Evolutionary conservation across 2,113 vertebrate species (phyloP), one percentile per base, ranked within the genome.

Genomic region (Heloderma charlesbogerti): DNA sequence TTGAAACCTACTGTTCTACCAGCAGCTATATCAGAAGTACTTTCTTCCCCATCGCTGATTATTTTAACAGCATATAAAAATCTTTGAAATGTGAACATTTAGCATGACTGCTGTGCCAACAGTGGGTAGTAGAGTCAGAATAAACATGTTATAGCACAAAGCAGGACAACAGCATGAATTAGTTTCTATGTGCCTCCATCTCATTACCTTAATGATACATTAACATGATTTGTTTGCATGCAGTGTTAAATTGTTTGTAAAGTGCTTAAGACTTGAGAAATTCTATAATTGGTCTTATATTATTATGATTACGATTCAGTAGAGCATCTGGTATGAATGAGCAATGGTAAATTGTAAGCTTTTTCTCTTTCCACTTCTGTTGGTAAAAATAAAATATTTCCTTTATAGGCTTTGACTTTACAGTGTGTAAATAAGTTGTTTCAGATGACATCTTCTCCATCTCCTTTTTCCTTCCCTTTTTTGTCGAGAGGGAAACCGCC

Each of bases 361-460:
- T 93, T 94, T 82, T 87, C 34, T 40, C 48, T 94, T 83, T 66
- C 72, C 90, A 84, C 82, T 88, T 91, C 34, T 22, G 25, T 25
- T 20, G n/a, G 57, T 34, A 92, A 94, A 94, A 60, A 3, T 74
- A 25, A 2, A 77, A 86, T 89, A 84, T 92, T 92, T 48, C 63
- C 78, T 92, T 88, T 40, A 1, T n/a, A 89, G 15, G 43, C 3
- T 91, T 66, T 91, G 84, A 34, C 57, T 0, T 63, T 94, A 81
- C 89, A 25, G 37, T 90, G 91, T 94, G 72, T 51, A 93, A 82
- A 87, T 83, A 16, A 84, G 86, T 92, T 82, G 82, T 6, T n/a
- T 3, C 88, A 37, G 8, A 71, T 72, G 71, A 91, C 4, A 75
- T 87, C 95, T 93, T 93, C 78, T 92, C 92, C 90, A 75, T 91